These are phyloP conservation scores for Hybognathus amarus DNA, from an alignment of 2,797 vertebrate genomes.

Conservation along the genomic window DNA sequence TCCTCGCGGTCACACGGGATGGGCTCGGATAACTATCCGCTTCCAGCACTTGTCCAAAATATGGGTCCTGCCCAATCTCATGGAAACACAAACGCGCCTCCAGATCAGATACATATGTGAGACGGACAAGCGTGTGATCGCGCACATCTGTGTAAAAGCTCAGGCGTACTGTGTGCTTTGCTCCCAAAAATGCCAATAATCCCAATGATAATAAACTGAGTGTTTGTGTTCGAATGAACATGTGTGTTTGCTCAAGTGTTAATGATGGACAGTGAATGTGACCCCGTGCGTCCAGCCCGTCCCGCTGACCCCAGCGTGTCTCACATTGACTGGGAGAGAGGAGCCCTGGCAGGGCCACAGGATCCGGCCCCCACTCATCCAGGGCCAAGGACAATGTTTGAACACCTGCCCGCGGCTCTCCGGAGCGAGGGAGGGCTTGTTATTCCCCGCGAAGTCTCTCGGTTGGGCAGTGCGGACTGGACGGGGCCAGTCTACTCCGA, in stretches of 20 bases:
- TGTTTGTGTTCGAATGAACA: conserved; percentile 31
- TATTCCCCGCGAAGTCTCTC: conserved; percentile 42
- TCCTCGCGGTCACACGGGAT: conserved; percentile 26
- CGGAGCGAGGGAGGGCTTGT: conserved; percentile 43
- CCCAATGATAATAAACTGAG: conserved; percentile 36
- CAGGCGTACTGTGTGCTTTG: conserved; percentile 16
- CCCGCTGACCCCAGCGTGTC: conserved; percentile 49
- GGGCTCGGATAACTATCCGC: conserved; percentile 54
- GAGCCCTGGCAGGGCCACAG: conserved; percentile 36
- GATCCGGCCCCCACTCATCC: conserved; percentile 52
- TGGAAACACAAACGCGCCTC: conserved; percentile 51
- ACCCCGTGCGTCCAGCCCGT: conserved; percentile 44
- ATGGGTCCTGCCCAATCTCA: conserved; percentile 49
- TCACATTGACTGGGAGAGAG: conserved; percentile 40
- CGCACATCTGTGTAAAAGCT: conserved; percentile 7
- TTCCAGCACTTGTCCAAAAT: conserved; percentile 63
- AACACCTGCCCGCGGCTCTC: conserved; percentile 65
- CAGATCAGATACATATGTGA: conserved; percentile 39
- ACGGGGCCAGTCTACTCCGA: conserved; percentile 11
- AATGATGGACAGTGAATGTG: conserved; percentile 50
- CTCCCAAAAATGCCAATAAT: conserved; percentile 32
- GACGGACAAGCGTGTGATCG: not conserved
- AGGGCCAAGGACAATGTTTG: conserved; percentile 69
- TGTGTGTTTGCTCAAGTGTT: conserved; percentile 56
- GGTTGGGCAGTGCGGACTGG: not conserved